Evolutionary conservation across 2,797 vertebrate genomes (phyloP).

Genomic region (Brotula barbata): DNA sequence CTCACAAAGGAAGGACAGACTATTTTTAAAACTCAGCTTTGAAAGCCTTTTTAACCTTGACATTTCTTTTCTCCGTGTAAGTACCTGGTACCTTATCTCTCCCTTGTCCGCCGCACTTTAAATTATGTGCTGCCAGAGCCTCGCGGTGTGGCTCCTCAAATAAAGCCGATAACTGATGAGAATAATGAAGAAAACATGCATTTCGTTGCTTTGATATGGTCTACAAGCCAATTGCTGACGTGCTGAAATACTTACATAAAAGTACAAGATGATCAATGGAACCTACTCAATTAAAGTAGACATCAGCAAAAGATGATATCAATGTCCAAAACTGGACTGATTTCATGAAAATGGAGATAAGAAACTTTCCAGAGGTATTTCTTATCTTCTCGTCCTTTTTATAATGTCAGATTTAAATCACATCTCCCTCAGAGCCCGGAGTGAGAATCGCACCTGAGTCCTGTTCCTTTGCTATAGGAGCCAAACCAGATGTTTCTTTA

Average conservation of each 20-base stretch:
- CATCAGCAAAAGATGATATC: too few relatives aligned
- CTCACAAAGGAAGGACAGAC: conserved; percentile 33
- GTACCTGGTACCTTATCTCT: conserved; percentile 25
- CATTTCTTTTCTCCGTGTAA: conserved; percentile 47
- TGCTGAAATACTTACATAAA: too few relatives aligned
- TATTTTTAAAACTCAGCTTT: conserved; percentile 53
- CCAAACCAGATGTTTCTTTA: conserved; percentile 52
- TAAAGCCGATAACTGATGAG: conserved; percentile 28
- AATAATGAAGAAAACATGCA: conserved; percentile 23
- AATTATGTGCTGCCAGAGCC: conserved; percentile 24
- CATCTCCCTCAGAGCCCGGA: conserved; percentile 26
- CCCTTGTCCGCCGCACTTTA: conserved; percentile 19
- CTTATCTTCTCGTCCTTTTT: too few relatives aligned
- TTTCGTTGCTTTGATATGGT: neutral
- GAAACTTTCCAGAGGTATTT: too few relatives aligned
- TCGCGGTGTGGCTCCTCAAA: conserved; percentile 31
- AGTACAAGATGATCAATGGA: too few relatives aligned
- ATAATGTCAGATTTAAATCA: too few relatives aligned
- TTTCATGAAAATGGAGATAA: too few relatives aligned
- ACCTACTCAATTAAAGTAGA: too few relatives aligned
- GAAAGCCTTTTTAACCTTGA: conserved; percentile 51
- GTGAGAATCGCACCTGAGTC: neutral
- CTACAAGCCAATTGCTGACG: too few relatives aligned
- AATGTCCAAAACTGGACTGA: too few relatives aligned
- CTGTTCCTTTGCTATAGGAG: conserved; percentile 26